A percentile compares a stretch with the other conserved stretches of the same genome.
These are phyloP conservation scores for Aythya baeri DNA, from an alignment of 2,113 vertebrate genomes.

Conservation along the genomic window DNA sequence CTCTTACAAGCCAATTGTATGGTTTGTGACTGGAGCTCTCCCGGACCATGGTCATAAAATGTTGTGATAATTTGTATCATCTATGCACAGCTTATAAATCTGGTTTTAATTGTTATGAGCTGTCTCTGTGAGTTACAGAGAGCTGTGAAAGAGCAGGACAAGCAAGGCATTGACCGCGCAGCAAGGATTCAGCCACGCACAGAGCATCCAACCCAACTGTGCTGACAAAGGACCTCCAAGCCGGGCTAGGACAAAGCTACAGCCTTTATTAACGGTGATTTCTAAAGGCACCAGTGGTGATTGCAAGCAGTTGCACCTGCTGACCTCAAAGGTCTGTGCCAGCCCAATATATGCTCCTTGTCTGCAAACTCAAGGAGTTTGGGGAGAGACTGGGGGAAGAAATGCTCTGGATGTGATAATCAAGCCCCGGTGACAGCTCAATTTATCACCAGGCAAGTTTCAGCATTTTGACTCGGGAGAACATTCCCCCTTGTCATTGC, in stretches of 20 bases:
- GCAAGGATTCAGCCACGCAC: background rate
- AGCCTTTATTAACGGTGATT: background rate
- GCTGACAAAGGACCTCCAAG: background rate
- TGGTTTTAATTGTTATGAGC: background rate
- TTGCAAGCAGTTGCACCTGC: background rate
- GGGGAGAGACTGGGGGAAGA: background rate
- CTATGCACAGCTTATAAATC: background rate
- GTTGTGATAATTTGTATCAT: background rate
- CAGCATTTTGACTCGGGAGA: background rate
- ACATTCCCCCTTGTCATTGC: background rate
- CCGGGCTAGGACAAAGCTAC: background rate
- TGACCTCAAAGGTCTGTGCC: background rate
- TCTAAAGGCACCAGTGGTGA: background rate
- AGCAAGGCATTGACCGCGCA: background rate
- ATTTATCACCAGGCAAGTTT: background rate
- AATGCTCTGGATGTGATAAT: background rate
- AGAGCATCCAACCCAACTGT: background rate
- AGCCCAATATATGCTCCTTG: background rate
- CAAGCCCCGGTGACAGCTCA: constrained; percentile 26
- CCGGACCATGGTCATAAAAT: fast-evolving
- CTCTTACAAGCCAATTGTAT: background rate
- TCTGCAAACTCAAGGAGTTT: background rate
- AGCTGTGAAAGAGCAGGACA: background rate
- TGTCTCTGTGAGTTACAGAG: background rate
- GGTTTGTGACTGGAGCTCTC: background rate